These are phyloP conservation scores for Ctenicera cuprea DNA, from an alignment of 2,888 invertebrate genomes.

Conservation along the genomic window DNA sequence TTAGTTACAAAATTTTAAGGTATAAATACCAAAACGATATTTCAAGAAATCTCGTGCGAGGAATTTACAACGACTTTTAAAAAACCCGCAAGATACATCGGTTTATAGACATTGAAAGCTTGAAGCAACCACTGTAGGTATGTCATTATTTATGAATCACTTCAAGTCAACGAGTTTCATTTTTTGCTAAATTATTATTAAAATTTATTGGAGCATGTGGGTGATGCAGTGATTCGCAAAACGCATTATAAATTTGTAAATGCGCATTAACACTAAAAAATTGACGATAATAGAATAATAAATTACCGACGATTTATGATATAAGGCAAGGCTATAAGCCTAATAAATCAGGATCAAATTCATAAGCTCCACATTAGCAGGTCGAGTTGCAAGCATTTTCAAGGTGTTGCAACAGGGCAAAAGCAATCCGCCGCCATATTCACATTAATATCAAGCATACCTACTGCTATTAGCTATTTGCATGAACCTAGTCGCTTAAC, in stretches of 20 bases:
- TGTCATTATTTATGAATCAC: too few relatives aligned
- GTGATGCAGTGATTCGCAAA: too few relatives aligned
- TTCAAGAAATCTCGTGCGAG: too few relatives aligned
- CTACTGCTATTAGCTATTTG: conserved; percentile 37
- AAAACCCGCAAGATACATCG: too few relatives aligned
- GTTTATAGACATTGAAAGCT: too few relatives aligned
- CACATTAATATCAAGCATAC: conserved; percentile 33
- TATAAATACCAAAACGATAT: too few relatives aligned
- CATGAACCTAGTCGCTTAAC: conserved; percentile 22
- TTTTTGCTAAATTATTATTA: too few relatives aligned
- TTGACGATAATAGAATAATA: conserved; percentile 32
- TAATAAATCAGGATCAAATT: conserved; percentile 35
- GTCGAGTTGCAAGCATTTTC: conserved; percentile 35
- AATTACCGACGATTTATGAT: conserved; percentile 28
- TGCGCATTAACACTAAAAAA: conserved; percentile 17
- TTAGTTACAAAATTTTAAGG: too few relatives aligned
- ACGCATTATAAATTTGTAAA: conserved; percentile 9
- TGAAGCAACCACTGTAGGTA: too few relatives aligned
- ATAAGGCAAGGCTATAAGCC: conserved; percentile 17
- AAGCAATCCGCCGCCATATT: conserved; percentile 38
- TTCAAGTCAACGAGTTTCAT: too few relatives aligned
- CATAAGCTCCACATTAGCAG: conserved; percentile 34
- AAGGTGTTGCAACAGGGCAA: conserved; percentile 36
- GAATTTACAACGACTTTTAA: too few relatives aligned
- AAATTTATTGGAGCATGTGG: too few relatives aligned